Evolutionary conservation across 2,113 vertebrate genomes (phyloP), one percentile per base, ranked within the genome.

Genomic region (Sitta europaea): DNA sequence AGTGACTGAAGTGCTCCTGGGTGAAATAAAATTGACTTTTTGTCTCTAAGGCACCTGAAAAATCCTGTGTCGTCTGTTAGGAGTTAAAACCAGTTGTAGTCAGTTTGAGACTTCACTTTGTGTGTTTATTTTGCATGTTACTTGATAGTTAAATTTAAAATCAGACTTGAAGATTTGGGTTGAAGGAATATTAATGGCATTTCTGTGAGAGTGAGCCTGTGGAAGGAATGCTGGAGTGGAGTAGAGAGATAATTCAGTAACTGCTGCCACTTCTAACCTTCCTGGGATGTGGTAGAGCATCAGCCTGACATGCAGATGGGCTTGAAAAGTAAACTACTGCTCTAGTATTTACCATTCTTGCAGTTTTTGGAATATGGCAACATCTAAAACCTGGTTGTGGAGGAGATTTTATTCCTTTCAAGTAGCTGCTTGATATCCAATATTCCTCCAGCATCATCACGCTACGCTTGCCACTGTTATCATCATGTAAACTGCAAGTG

Each of bases 1-100:
- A 35, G 0, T 61, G 22, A 10, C 14, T 73, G 40, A 40, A 40
- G 55, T 50, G 45, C 33, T 86, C 2, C 68, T 85, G 6, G 29
- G 35, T 28, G 21, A 36, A 84, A 14, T 57, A 74, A 88, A 74
- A 18, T 8, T 2, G 29, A 9, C 12, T 65, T 65, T 66, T 74
- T 3, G 7, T 23, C 35, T 40, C 22, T 31, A 14, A 77, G 55
- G 35, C 66, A 40, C 45, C 10, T 6, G 9, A 55, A 36, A 68
- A 55, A 16, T 45, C 4, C 0, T 13, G 4, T 7, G 16, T 36
- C 4, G 6, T 35, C 29, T 5, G 0, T 29, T 28, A 74, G 17
- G 35, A 15, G 31, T 74, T 40, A 53, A 58, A 68, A 17, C 1
- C 27, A 40, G 17, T 14, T 68, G 29, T 19, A 42, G 55, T n/a